Evolutionary conservation across 1,140 invertebrate species (phyloP).

Genomic region (Mactra quadrangularis): DNA sequence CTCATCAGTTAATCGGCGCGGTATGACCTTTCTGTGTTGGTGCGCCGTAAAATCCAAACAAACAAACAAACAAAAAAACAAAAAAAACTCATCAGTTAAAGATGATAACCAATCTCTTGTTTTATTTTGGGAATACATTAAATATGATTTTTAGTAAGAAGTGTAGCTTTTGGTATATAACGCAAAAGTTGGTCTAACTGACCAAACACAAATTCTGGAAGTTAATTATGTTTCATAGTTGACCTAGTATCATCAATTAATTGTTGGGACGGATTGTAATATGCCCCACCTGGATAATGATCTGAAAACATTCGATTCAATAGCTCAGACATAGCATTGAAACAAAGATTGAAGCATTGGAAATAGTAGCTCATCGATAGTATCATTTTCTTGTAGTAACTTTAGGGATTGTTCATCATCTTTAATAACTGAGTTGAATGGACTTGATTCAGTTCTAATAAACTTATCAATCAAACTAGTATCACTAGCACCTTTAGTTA

Average conservation of each 20-base stretch:
- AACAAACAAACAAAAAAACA: too few relatives aligned
- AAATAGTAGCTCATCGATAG: constrained; percentile 11
- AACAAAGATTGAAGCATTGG: constrained; percentile 26
- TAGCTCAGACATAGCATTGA: constrained; percentile 18
- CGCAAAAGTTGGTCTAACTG: constrained; percentile 52
- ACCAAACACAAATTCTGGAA: constrained; percentile 58
- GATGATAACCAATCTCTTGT: constrained; percentile 57
- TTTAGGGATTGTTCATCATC: constrained; percentile 2
- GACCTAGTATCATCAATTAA: constrained; percentile 1
- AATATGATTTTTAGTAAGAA: constrained; percentile 62
- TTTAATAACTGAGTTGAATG: not conserved
- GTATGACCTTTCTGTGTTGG: too few relatives aligned
- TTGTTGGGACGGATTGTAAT: not conserved
- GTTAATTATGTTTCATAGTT: constrained; percentile 46
- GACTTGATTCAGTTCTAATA: constrained; percentile 23
- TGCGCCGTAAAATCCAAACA: too few relatives aligned
- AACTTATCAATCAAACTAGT: constrained; percentile 14
- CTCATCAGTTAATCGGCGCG: too few relatives aligned
- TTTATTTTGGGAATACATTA: constrained; percentile 67
- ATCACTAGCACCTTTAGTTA: constrained; percentile 43
- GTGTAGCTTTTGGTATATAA: constrained; percentile 58
- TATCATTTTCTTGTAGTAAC: constrained; percentile 2
- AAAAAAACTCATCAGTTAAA: constrained; percentile 36
- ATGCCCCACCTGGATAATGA: constrained; percentile 38
- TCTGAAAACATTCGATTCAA: constrained; percentile 17